Base-by-base conservation (phyloP, 2,888 invertebrate genomes). In the Tiphia femorata region DNA sequence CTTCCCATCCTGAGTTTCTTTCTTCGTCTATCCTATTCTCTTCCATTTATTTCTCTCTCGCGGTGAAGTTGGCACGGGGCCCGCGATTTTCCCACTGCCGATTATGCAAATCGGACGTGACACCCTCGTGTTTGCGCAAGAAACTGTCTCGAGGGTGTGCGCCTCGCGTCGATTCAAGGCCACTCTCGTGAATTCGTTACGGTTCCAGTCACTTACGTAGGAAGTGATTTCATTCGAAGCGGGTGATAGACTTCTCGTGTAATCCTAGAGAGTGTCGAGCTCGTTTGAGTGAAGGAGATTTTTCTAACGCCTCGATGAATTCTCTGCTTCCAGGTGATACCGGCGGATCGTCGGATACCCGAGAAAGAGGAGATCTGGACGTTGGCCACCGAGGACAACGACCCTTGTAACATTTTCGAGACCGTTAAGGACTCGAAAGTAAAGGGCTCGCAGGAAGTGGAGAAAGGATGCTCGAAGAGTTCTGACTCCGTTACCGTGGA, bases 291-390 rank as follows among this genome's bases (percentile, higher is more conserved):
- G 7, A 33, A 1, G 16, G 16, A 33, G 12, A 16, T 1, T 0
- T 33, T 33, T n/a, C 3, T 30, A 30, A 6, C 12, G 6, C 2
- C 20, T n/a, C n/a, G 17, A n/a, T 8, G 16, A 37, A 25, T 33
- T 40, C n/a, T 44, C 25, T 42, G 20, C 21, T 75, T 70, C 0
- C 73, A 83, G 82, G 82, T 83, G 51, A 81, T 80, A 61, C 81
- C 83, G 65, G 81, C 75, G 8, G 83, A 83, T 38, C 79, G 81
- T 7, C 76, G 78, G 19, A 58, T 70, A 8, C 72, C 73, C 2
- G 79, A 82, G 10, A 79, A 78, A 43, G 80, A 81, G 6, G 83
- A 83, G 30, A 82, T 78, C 0, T 82, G 82, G 83, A 70, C 68
- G 2, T 35, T 79, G 43, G 73, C 79, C 2, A 64, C 72, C 21